Percentiles rank a stretch among this genome's conserved stretches.
Conservation (phyloP, 1,140 invertebrate species). For the Oryzaephilus surinamensis region DNA sequence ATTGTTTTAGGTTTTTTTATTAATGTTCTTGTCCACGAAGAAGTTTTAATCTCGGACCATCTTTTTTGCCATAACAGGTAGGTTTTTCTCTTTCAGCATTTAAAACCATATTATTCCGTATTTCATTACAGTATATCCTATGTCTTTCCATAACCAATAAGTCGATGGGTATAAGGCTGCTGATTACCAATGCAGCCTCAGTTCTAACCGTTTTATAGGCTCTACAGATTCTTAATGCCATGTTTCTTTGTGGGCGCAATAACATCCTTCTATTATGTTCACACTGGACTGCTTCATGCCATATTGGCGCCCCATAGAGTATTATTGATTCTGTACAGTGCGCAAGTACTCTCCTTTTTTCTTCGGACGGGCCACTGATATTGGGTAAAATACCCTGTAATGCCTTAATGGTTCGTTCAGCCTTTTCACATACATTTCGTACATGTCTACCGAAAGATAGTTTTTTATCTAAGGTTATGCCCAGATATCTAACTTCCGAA, state of each 20-base stretch:
- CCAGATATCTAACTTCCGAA: no score
- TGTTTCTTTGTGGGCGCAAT: slow-evolving; percentile 3
- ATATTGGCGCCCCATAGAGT: slow-evolving; percentile 14
- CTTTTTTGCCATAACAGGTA: no score
- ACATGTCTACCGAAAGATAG: no score
- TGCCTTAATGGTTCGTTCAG: no score
- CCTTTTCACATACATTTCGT: no score
- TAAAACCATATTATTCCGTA: no score
- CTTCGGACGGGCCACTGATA: neutral
- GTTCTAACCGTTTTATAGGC: slow-evolving; percentile 8
- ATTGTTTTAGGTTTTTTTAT: no score
- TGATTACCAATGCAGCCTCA: slow-evolving; percentile 5
- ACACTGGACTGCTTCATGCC: slow-evolving; percentile 5
- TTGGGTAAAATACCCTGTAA: slow-evolving; percentile 13
- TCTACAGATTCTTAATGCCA: neutral
- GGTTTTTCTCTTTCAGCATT: no score
- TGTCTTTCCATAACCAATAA: slow-evolving; percentile 8
- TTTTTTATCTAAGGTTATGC: no score
- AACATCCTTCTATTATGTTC: slow-evolving; percentile 6
- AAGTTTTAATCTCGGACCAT: no score
- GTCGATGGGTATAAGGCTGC: slow-evolving; percentile 7
- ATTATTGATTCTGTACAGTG: slow-evolving; percentile 2
- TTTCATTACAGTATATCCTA: no score
- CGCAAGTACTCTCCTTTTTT: slow-evolving; percentile 3
- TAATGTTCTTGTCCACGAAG: no score